A percentile compares a stretch with the other conserved stretches of the same genome.
These are phyloP conservation scores for Setipinna tenuifilis DNA, from an alignment of 2,797 vertebrate species.

Conservation along the genomic window DNA sequence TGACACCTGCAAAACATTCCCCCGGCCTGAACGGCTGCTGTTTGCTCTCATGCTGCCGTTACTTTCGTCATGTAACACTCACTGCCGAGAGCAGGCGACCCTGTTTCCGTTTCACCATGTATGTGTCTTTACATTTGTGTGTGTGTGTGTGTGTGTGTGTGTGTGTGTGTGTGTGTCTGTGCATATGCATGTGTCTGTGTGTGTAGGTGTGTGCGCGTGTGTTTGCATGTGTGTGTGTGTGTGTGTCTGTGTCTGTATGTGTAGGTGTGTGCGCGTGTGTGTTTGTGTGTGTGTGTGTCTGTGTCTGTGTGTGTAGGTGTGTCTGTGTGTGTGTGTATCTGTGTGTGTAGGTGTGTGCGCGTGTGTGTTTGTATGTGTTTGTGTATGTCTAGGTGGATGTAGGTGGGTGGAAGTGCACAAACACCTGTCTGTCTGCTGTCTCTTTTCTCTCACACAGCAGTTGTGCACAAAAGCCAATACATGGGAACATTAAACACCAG, in stretches of 20 bases:
- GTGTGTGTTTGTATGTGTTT: neutral
- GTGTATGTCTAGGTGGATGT: neutral
- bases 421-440: conserved; percentile 24
- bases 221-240: too few species aligned
- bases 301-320: neutral
- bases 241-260: too few species aligned
- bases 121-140: neutral
- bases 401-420: conserved; percentile 4
- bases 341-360: conserved; percentile 19
- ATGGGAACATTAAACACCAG: neutral
- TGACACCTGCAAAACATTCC: conserved; percentile 39
- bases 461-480: neutral
- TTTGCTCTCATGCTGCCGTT: conserved; percentile 54
- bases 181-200: neutral
- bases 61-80: conserved; percentile 57
- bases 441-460: conserved; percentile 34
- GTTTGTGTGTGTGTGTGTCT: neutral
- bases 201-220: neutral
- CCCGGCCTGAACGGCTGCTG: conserved; percentile 33
- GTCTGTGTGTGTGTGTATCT: neutral
- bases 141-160: neutral
- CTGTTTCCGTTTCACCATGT: conserved; percentile 47
- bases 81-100: conserved; percentile 41
- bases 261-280: too few species aligned
- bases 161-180: neutral